These are phyloP conservation scores for Ianthella basta DNA, from an alignment of 37 sponge, comb jelly and placozoan species.

Conservation along the genomic window DNA sequence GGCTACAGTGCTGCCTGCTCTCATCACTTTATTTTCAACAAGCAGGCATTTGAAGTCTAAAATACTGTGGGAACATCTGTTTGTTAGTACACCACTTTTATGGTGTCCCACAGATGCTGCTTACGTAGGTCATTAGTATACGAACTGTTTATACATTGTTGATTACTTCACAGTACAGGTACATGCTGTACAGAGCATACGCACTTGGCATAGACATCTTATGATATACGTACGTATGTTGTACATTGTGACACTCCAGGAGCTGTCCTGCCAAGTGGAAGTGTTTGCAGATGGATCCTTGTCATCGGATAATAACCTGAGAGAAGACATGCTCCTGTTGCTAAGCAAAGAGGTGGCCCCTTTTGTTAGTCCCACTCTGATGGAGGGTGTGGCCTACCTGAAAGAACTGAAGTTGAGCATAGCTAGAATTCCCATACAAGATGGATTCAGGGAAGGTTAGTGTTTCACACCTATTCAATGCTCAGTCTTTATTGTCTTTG, in stretches of 20 bases:
- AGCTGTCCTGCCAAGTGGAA: background rate
- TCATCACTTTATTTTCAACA: no score
- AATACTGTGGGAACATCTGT: no score
- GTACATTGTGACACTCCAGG: background rate
- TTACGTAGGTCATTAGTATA: no score
- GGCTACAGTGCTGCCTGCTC: no score
- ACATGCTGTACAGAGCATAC: background rate
- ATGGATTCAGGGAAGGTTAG: background rate
- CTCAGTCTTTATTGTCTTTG: no score
- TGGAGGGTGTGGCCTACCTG: constrained; percentile 25
- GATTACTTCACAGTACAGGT: no score
- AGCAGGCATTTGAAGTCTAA: no score
- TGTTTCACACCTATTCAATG: no score
- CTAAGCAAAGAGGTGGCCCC: constrained; percentile 17
- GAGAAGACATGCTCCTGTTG: background rate
- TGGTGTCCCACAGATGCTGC: no score
- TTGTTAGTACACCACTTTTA: no score
- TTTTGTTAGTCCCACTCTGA: background rate
- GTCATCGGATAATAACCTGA: background rate
- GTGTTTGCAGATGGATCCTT: background rate
- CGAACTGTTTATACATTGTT: no score
- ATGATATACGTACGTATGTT: background rate
- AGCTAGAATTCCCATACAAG: background rate
- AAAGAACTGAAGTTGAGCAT: background rate
- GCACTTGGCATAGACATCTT: background rate